Conservation (phyloP, 1,140 invertebrate species). For the Pollicipes pollicipes region DNA sequence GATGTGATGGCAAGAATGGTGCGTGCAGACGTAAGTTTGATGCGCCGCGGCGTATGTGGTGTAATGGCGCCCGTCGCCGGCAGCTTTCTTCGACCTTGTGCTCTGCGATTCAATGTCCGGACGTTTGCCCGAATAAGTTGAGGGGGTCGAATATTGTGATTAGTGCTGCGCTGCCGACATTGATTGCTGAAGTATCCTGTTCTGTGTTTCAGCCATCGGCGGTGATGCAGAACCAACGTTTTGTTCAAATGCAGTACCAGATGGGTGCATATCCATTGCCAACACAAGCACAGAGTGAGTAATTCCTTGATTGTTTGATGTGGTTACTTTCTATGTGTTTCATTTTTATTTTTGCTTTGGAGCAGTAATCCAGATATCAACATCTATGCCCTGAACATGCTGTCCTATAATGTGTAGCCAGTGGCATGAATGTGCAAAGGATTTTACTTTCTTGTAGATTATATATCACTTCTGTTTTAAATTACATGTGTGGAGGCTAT, state of each 20-base stretch:
- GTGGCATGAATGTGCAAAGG: no score
- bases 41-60: neutral
- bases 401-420: no score
- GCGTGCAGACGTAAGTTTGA: neutral
- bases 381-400: no score
- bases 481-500: no score
- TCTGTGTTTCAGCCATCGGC: neutral
- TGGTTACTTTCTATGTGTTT: no score
- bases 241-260: neutral
- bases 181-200: neutral
- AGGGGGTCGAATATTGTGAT: neutral
- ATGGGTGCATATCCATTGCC: neutral
- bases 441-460: no score
- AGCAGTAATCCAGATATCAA: no score
- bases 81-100: neutral
- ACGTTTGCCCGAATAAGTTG: no score
- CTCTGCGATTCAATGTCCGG: neutral
- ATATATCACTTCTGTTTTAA: no score
- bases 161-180: neutral
- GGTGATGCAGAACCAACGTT: neutral
- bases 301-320: no score
- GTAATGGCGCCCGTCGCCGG: neutral
- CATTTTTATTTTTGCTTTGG: no score
- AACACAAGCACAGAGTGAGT: neutral
- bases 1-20: neutral